Evolutionary conservation across 1,140 invertebrate species (phyloP).

Genomic region (Neelides sp.): DNA sequence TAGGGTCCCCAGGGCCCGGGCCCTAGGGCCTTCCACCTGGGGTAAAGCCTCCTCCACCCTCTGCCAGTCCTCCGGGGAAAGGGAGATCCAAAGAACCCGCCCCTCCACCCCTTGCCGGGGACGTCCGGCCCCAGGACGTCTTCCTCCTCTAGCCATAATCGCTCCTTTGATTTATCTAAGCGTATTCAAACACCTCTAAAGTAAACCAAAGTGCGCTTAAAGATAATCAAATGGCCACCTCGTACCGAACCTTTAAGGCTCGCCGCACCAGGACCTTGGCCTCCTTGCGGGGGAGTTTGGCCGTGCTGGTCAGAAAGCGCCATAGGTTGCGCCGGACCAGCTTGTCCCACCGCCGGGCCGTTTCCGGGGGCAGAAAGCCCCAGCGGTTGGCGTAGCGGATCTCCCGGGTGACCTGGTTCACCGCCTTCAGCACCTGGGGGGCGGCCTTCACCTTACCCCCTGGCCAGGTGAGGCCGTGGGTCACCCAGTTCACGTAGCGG

Average conservation of each 20-base stretch:
- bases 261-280: background rate
- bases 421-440: background rate
- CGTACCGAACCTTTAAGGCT: background rate
- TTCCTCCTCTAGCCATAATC: background rate
- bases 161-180: background rate
- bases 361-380: background rate
- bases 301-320: background rate
- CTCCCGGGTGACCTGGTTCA: background rate
- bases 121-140: background rate
- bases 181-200: background rate
- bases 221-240: background rate
- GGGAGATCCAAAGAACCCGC: background rate
- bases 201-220: background rate
- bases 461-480: background rate
- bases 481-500: background rate
- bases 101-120: background rate
- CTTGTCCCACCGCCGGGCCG: background rate
- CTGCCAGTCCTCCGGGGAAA: background rate
- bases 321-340: background rate
- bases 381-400: background rate
- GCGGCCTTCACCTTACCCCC: background rate
- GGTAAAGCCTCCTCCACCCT: background rate
- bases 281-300: background rate
- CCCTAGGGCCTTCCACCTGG: background rate
- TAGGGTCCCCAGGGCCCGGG: background rate